Evolutionary conservation across 1,140 invertebrate genomes (phyloP).

Genomic region (Conus ventricosus): DNA sequence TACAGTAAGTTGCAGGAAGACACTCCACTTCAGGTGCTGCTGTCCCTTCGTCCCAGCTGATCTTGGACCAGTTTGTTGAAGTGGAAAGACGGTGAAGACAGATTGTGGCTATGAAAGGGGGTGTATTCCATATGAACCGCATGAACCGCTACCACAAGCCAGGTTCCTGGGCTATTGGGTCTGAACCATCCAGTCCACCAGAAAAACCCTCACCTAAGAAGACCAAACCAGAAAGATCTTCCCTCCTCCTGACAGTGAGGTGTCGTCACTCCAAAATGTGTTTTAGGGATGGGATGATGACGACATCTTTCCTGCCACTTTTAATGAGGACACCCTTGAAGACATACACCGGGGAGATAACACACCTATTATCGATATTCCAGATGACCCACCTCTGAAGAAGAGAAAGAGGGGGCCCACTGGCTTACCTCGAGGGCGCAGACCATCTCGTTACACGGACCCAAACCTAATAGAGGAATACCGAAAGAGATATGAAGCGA

Average conservation of each 20-base stretch:
- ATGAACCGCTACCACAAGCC: neutral
- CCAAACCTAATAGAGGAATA: constrained; percentile 48
- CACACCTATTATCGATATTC: constrained; percentile 31
- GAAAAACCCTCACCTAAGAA: neutral
- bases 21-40: neutral
- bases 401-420: constrained; percentile 19
- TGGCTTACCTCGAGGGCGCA: constrained; percentile 33
- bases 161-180: neutral
- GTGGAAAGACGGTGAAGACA: constrained; percentile 35
- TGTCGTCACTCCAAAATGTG: neutral
- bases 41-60: constrained; percentile 19
- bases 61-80: constrained; percentile 48
- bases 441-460: constrained; percentile 42
- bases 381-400: constrained; percentile 33
- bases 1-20: constrained; percentile 20
- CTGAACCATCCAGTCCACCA: neutral
- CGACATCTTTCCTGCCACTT: constrained; percentile 41
- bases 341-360: constrained; percentile 42
- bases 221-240: neutral
- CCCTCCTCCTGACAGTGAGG: neutral
- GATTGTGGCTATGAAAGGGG: constrained; percentile 26
- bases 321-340: constrained; percentile 36
- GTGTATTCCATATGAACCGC: constrained; percentile 26
- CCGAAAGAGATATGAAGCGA: constrained; percentile 32
- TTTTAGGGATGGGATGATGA: constrained; percentile 36